Conservation (phyloP, 2,888 invertebrate species). For the Ganaspis brasiliensis region DNA sequence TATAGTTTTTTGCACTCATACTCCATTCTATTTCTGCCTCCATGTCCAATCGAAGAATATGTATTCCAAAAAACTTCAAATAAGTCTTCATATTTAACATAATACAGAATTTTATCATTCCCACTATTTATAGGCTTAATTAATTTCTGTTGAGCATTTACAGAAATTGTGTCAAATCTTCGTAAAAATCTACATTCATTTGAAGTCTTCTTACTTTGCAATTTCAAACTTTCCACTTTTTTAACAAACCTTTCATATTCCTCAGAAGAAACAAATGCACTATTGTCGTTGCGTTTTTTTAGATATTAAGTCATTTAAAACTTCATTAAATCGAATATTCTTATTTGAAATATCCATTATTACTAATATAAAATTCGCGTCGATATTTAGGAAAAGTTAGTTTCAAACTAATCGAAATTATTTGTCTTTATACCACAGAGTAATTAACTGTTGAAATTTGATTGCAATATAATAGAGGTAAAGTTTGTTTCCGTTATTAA, state of each 20-base stretch:
- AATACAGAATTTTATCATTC: slow-evolving; percentile 55
- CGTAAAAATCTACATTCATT: too few species aligned
- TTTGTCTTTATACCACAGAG: not conserved
- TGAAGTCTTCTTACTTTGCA: too few species aligned
- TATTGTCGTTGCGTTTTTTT: not conserved
- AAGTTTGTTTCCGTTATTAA: too few species aligned
- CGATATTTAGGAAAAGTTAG: not conserved
- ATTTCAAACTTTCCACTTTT: too few species aligned
- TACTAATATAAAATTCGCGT: not conserved
- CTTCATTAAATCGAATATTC: too few species aligned
- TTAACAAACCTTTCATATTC: too few species aligned
- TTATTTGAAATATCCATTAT: not conserved
- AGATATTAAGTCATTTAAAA: not conserved
- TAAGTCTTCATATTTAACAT: slow-evolving; percentile 68
- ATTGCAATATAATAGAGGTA: too few species aligned
- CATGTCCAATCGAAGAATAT: slow-evolving; percentile 65
- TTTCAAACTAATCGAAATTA: slow-evolving; percentile 3
- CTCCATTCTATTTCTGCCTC: slow-evolving; percentile 67
- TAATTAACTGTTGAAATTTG: too few species aligned
- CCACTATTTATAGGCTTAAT: slow-evolving; percentile 29
- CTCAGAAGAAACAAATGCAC: not conserved
- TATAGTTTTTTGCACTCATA: slow-evolving; percentile 68
- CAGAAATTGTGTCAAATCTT: too few species aligned
- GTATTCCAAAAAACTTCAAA: slow-evolving; percentile 65
- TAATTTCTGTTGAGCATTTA: slow-evolving; percentile 21